Conservation (phyloP, 2,113 vertebrate species). For the Cyprinodon brontotheroides region DNA sequence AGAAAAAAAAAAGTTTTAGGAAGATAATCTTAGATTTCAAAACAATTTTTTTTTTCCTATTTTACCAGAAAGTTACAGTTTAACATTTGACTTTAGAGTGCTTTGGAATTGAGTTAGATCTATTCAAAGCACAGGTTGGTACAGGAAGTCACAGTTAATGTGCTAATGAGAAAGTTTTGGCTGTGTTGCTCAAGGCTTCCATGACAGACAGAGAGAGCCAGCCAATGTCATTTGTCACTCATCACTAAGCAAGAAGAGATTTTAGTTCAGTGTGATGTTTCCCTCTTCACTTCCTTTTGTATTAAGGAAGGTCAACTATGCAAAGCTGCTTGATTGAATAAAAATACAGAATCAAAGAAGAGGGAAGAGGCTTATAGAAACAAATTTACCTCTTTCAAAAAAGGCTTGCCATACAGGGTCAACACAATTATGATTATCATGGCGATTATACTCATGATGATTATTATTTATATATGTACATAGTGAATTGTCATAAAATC, state of each 20-base stretch:
- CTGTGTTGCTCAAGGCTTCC: slow-evolving; percentile 17
- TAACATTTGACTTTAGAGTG: not conserved
- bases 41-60: not conserved
- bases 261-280: slow-evolving; percentile 22
- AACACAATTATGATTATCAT: slow-evolving; percentile 19
- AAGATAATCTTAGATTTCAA: not conserved
- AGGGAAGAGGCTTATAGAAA: slow-evolving; percentile 22
- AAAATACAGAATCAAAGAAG: slow-evolving; percentile 31
- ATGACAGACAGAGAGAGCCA: slow-evolving; percentile 10
- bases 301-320: slow-evolving; percentile 45
- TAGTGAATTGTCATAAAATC: slow-evolving; percentile 4
- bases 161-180: slow-evolving; percentile 17
- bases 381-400: slow-evolving; percentile 23
- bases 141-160: not conserved
- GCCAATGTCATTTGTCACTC: slow-evolving; percentile 27
- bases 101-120: slow-evolving; percentile 14
- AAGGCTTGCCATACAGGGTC: slow-evolving; percentile 38
- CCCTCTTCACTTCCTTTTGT: slow-evolving; percentile 29
- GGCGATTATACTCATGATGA: slow-evolving; percentile 8
- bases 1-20: no score
- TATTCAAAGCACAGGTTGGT: not conserved
- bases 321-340: slow-evolving; percentile 32
- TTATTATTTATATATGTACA: not conserved
- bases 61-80: not conserved
- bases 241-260: slow-evolving; percentile 26